These are phyloP conservation scores for Phrynocephalus vlangalii DNA, from an alignment of 2,797 vertebrate species.

Conservation along the genomic window DNA sequence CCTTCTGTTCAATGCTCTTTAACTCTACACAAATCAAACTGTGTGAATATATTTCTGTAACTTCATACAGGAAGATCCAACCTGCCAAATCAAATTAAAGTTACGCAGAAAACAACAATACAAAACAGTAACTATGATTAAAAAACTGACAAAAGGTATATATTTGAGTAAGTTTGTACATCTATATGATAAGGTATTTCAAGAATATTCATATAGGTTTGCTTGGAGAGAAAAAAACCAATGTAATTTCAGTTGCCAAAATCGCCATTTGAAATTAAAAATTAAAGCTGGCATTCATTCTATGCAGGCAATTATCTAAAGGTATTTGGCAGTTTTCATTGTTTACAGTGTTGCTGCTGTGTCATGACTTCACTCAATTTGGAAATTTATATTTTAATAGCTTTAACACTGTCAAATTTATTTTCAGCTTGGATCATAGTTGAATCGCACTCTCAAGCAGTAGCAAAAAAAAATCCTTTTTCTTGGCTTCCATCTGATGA, in stretches of 20 bases:
- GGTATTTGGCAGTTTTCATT: constrained; percentile 76
- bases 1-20: background rate
- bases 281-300: constrained; percentile 77
- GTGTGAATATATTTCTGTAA: constrained; percentile 26
- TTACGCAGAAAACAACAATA: constrained; percentile 31
- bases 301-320: constrained; percentile 79
- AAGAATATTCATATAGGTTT: constrained; percentile 68
- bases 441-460: constrained; percentile 9
- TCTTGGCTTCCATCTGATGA: background rate
- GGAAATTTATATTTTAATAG: constrained; percentile 64
- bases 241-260: constrained; percentile 76
- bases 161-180: constrained; percentile 41
- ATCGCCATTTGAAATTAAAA: constrained; percentile 83
- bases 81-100: constrained; percentile 24
- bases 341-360: constrained; percentile 76
- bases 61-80: constrained; percentile 7
- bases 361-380: constrained; percentile 69
- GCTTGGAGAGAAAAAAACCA: constrained; percentile 54
- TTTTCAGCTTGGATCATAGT: constrained; percentile 46
- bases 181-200: constrained; percentile 54
- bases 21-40: constrained; percentile 39
- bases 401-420: constrained; percentile 59
- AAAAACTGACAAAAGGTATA: constrained; percentile 45
- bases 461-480: background rate
- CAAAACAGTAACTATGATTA: constrained; percentile 37